phyloP scores from a whole-genome alignment of 1,140 invertebrate genomes.

The Ceratoteleas bidentatus region DNA sequence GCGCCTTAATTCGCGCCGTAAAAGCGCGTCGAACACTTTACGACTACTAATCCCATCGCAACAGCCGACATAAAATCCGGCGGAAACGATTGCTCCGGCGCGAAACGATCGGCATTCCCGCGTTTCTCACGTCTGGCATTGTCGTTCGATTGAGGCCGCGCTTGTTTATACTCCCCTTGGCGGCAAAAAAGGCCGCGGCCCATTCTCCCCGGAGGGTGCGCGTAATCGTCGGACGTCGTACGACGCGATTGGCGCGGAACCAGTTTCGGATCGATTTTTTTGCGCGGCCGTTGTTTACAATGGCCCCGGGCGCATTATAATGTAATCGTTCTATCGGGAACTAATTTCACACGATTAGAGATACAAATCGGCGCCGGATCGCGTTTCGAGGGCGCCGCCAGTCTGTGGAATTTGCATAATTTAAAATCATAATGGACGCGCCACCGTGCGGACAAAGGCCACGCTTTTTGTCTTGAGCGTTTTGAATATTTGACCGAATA shows the following conservation, averaged over 20 bases:
- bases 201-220: constrained; percentile 42
- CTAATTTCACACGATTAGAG: constrained; percentile 54
- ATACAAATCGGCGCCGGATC: constrained; percentile 37
- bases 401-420: constrained; percentile 38
- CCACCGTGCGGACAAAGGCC: constrained; percentile 30
- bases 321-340: constrained; percentile 49
- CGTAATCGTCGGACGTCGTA: constrained; percentile 53
- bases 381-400: background rate
- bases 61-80: constrained; percentile 27
- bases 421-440: constrained; percentile 46
- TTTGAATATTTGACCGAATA: constrained; percentile 35
- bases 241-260: too few relatives aligned
- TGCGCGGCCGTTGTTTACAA: too few relatives aligned
- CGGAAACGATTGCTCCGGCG: constrained; percentile 43
- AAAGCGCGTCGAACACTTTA: constrained; percentile 20
- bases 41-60: constrained; percentile 26
- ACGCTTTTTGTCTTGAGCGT: background rate
- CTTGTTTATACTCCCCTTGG: constrained; percentile 67
- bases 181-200: constrained; percentile 41
- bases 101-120: too few relatives aligned
- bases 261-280: too few relatives aligned
- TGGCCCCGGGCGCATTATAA: constrained; percentile 36
- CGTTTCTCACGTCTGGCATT: constrained; percentile 66
- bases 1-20: constrained; percentile 11
- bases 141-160: constrained; percentile 50